A percentile compares a stretch with the other conserved stretches of the same genome.
Conservation (phyloP, 2,888 invertebrate genomes). For the Protonemura montana region DNA sequence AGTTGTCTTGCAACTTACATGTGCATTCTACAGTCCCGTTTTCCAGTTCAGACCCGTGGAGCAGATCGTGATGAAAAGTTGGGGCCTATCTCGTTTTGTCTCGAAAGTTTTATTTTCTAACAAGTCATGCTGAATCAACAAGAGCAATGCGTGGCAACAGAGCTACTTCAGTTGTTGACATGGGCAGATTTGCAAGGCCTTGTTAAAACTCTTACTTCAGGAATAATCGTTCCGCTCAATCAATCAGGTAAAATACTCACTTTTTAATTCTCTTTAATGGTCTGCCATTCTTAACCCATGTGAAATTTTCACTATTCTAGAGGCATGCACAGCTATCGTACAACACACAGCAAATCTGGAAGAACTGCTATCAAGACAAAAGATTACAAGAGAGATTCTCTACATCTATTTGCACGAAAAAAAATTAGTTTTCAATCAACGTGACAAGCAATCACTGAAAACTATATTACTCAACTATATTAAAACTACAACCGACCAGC, state of each 20-base stretch:
- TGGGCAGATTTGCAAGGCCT: constrained; percentile 34
- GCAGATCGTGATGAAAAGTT: too few species aligned
- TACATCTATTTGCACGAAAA: constrained; percentile 64
- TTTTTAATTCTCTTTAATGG: too few species aligned
- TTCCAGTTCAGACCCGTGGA: too few species aligned
- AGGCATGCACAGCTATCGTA: constrained; percentile 63
- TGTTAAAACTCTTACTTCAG: constrained; percentile 44
- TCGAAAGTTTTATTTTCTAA: too few species aligned
- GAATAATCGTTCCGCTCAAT: constrained; percentile 42
- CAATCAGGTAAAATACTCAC: constrained; percentile 42
- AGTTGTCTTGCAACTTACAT: too few species aligned
- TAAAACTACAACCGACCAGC: constrained; percentile 55
- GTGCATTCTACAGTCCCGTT: too few species aligned
- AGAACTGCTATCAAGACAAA: constrained; percentile 62
- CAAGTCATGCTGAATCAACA: constrained; percentile 19
- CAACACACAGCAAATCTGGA: constrained; percentile 61
- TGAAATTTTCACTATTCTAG: constrained; percentile 59
- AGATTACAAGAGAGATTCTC: constrained; percentile 64
- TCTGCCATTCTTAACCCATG: too few species aligned
- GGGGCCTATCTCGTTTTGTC: too few species aligned
- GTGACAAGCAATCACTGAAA: constrained; percentile 64
- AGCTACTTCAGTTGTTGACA: constrained; percentile 33
- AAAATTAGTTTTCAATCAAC: constrained; percentile 59
- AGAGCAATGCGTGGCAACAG: constrained; percentile 2
- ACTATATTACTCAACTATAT: constrained; percentile 60